Conservation (phyloP, 2,113 vertebrate species). For the Cichladusa arquata region DNA sequence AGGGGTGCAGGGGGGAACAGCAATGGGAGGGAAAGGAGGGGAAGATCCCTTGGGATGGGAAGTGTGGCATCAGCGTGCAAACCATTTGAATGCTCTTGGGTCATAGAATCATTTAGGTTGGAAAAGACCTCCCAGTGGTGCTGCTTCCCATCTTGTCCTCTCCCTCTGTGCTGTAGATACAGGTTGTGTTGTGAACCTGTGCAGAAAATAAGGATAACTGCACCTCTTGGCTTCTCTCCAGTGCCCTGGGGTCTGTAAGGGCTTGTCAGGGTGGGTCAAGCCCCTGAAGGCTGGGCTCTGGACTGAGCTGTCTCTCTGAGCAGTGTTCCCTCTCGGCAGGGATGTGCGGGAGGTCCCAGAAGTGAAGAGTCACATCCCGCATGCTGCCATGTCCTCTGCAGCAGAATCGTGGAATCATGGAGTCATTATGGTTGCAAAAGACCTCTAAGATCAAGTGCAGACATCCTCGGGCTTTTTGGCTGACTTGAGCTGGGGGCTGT, state of each 20-base stretch:
- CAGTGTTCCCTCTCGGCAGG: neutral
- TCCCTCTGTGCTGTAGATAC: accelerated
- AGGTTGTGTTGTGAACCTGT: neutral
- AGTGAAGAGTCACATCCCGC: accelerated
- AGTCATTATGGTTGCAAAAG: neutral
- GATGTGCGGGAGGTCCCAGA: neutral
- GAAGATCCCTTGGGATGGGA: neutral
- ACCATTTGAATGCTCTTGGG: neutral
- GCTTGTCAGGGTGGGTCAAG: neutral
- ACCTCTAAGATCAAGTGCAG: neutral
- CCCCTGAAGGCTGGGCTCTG: neutral
- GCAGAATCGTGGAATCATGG: neutral
- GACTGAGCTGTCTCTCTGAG: neutral
- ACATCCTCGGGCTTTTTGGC: neutral
- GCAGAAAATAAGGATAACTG: neutral
- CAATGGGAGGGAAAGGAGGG: neutral
- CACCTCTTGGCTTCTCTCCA: neutral
- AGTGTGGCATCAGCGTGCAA: accelerated
- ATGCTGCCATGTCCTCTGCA: accelerated
- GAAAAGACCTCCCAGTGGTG: accelerated
- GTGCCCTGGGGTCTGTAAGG: neutral
- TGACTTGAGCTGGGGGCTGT: neutral
- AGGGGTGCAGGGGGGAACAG: neutral
- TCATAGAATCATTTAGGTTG: neutral
- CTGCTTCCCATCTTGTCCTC: neutral